A percentile compares a stretch with the other conserved stretches of the same genome.
phyloP scores from a whole-genome alignment of 2,888 invertebrate species.

The Brachyopa scutellaris region DNA sequence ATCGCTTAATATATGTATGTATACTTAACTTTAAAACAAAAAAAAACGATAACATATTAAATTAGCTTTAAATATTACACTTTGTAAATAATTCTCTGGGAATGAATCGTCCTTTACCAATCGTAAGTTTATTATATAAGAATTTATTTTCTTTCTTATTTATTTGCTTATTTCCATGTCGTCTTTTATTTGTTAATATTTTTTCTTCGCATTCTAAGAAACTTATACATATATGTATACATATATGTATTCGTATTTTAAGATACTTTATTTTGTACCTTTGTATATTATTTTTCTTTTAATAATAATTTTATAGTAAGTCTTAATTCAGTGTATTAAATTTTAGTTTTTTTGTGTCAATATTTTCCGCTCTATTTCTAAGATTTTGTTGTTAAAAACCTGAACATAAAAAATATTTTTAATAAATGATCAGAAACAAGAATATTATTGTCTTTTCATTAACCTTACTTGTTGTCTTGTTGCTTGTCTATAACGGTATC shows the following conservation, averaged over 20 bases:
- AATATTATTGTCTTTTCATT: background rate
- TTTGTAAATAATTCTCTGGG: conserved; percentile 49
- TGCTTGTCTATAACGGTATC: too few relatives aligned
- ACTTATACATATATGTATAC: background rate
- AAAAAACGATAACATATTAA: background rate
- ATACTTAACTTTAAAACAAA: conserved; percentile 11
- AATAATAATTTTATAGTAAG: conserved; percentile 10
- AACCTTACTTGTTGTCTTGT: too few relatives aligned
- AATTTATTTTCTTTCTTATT: conserved; percentile 25
- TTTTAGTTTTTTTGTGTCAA: conserved; percentile 47
- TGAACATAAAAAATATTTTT: conserved; percentile 37
- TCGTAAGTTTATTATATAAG: conserved; percentile 23
- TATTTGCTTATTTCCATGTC: conserved; percentile 43
- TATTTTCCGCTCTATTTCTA: conserved; percentile 38
- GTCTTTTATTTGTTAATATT: conserved; percentile 4
- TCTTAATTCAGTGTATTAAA: conserved; percentile 29
- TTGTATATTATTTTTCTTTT: conserved; percentile 9
- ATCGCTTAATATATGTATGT: background rate
- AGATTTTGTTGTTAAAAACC: conserved; percentile 61
- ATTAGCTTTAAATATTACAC: too few relatives aligned
- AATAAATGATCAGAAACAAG: conserved; percentile 22
- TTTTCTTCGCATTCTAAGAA: background rate
- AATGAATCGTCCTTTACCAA: conserved; percentile 20
- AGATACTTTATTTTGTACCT: background rate
- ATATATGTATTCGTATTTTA: background rate